These are phyloP conservation scores for Nudaria mundana DNA, from an alignment of 2,888 invertebrate species.

Conservation along the genomic window DNA sequence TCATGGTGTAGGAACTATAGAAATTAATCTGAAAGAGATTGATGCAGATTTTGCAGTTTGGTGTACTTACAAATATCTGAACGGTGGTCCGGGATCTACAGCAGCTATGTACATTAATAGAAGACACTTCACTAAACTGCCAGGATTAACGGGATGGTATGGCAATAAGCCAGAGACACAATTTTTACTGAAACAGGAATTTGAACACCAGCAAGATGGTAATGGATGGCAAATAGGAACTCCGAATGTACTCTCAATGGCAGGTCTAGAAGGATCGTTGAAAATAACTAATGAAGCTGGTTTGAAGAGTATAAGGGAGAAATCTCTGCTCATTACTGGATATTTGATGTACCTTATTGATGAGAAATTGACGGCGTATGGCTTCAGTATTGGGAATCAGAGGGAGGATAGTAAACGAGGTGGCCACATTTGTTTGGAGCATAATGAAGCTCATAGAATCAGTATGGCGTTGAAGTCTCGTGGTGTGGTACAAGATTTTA, in stretches of 20 bases:
- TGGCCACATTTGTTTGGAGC: constrained; percentile 62
- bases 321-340: constrained; percentile 62
- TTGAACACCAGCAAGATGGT: constrained; percentile 60
- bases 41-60: constrained; percentile 67
- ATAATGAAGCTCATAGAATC: constrained; percentile 61
- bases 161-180: constrained; percentile 59
- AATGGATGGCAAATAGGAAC: constrained; percentile 65
- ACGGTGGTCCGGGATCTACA: constrained; percentile 63
- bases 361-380: constrained; percentile 42
- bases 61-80: constrained; percentile 71
- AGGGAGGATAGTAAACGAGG: constrained; percentile 55
- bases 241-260: constrained; percentile 58
- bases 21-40: constrained; percentile 54
- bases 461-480: constrained; percentile 52
- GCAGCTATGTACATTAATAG: constrained; percentile 61
- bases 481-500: constrained; percentile 57
- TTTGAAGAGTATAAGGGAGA: constrained; percentile 52
- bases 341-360: constrained; percentile 65
- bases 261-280: constrained; percentile 58
- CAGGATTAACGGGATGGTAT: constrained; percentile 64
- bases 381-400: constrained; percentile 56
- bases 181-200: constrained; percentile 55
- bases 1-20: constrained; percentile 59
- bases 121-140: constrained; percentile 53
- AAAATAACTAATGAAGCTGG: constrained; percentile 58